phyloP scores from a whole-genome alignment of 2,888 invertebrate genomes.

The Aelia acuminata region DNA sequence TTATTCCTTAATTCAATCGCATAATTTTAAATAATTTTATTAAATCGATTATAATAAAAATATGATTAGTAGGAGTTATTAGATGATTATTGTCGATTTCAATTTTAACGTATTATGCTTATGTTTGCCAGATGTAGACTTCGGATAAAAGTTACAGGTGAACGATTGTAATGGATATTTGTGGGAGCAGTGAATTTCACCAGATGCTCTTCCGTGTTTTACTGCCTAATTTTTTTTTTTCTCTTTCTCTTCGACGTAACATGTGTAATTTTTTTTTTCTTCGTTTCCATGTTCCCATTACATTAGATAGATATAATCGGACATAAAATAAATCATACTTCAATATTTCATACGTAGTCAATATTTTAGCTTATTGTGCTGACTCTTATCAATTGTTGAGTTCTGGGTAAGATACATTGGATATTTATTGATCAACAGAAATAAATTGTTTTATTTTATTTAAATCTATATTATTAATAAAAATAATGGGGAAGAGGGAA shows the following conservation, averaged over 20 bases:
- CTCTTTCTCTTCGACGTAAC: background rate
- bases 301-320: too few species aligned
- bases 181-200: background rate
- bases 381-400: too few species aligned
- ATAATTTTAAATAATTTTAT: background rate
- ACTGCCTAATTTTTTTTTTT: background rate
- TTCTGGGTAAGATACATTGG: too few species aligned
- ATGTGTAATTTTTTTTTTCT: background rate
- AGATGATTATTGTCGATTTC: too few species aligned
- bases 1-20: background rate
- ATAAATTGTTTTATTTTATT: too few species aligned
- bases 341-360: background rate
- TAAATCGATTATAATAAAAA: background rate
- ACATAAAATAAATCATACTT: background rate
- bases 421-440: too few species aligned
- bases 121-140: background rate
- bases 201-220: background rate
- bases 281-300: background rate
- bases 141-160: background rate
- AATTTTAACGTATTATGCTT: too few species aligned
- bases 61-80: background rate
- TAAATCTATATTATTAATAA: too few species aligned
- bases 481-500: too few species aligned
- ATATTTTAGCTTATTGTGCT: too few species aligned
- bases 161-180: constrained; percentile 1